A percentile compares a stretch with the other conserved stretches of the same genome.
phyloP scores from a whole-genome alignment of 2,888 invertebrate species.

The Eupithecia abbreviata region DNA sequence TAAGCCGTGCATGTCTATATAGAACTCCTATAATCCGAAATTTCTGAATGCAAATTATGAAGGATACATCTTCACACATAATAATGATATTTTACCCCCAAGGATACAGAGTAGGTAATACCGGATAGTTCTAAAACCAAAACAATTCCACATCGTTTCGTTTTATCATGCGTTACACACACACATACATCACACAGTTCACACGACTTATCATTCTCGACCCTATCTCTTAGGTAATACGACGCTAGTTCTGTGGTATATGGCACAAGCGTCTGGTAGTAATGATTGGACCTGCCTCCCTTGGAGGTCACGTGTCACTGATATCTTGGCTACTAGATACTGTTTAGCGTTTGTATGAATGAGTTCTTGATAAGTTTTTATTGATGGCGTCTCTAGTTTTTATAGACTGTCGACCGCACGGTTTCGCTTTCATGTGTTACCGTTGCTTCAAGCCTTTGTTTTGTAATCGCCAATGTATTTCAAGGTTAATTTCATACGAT shows the following conservation, averaged over 20 bases:
- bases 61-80: background rate
- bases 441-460: background rate
- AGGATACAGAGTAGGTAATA: conserved; percentile 17
- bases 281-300: conserved; percentile 57
- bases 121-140: conserved; percentile 47
- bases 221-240: conserved; percentile 32
- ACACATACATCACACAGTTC: conserved; percentile 44
- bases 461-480: background rate
- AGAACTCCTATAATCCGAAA: background rate
- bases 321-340: conserved; percentile 43
- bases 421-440: background rate
- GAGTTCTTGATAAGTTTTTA: conserved; percentile 46
- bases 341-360: conserved; percentile 61
- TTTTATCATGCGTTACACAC: conserved; percentile 52
- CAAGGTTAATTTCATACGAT: background rate
- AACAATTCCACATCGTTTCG: conserved; percentile 62
- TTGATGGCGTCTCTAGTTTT: conserved; percentile 31
- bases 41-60: background rate
- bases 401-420: background rate
- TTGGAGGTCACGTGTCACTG: conserved; percentile 65
- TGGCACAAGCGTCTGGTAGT: conserved; percentile 40
- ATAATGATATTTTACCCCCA: conserved; percentile 25
- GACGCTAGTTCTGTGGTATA: conserved; percentile 11
- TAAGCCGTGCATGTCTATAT: background rate
- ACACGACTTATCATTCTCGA: conserved; percentile 35